Conservation (phyloP, 37 sponge, comb jelly and placozoan genomes). For the Bolinopsis microptera region DNA sequence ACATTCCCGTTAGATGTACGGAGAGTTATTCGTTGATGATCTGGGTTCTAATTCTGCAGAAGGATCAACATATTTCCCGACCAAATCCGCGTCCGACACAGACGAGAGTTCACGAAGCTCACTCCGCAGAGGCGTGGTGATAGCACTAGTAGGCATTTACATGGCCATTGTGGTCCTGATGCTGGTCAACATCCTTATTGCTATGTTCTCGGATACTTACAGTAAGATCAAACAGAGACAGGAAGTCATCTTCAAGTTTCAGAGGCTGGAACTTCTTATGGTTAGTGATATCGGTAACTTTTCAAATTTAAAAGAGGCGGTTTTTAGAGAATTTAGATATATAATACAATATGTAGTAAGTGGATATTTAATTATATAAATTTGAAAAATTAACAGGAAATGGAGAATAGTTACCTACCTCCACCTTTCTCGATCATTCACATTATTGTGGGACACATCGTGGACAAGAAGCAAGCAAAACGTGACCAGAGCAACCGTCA, state of each 20-base stretch:
- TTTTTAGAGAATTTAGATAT: too few relatives aligned
- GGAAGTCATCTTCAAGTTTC: conserved; percentile 55
- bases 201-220: conserved; percentile 62
- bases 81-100: neutral
- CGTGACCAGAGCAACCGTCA: neutral
- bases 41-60: neutral
- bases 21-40: conserved; percentile 51
- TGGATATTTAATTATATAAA: too few relatives aligned
- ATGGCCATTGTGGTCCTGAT: conserved; percentile 63
- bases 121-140: neutral
- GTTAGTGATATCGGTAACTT: neutral
- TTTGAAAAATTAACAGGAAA: conserved; percentile 13
- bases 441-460: neutral
- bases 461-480: neutral
- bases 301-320: too few relatives aligned
- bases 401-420: neutral
- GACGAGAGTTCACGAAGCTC: too few relatives aligned
- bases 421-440: conserved; percentile 28
- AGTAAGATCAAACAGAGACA: conserved; percentile 18
- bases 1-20: too few relatives aligned
- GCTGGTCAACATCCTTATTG: conserved; percentile 61
- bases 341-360: too few relatives aligned
- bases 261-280: conserved; percentile 37
- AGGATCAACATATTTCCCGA: neutral
- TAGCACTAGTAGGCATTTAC: conserved; percentile 41